A percentile compares a stretch with the other conserved stretches of the same genome.
These are phyloP conservation scores for Poecile atricapillus DNA, from an alignment of 2,113 vertebrate species.

Conservation along the genomic window DNA sequence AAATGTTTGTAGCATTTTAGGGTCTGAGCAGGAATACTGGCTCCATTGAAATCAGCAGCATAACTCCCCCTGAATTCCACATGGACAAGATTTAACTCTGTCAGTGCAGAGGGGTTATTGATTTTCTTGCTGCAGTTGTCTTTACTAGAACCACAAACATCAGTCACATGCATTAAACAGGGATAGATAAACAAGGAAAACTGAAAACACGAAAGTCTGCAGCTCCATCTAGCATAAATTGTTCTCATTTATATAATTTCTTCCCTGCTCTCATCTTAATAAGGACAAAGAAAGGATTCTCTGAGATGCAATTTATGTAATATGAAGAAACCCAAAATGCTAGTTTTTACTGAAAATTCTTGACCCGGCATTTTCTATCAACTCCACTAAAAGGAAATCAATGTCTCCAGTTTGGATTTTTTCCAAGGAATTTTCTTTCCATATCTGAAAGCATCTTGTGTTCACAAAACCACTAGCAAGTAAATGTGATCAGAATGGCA, in stretches of 20 bases:
- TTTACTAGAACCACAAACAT: neutral
- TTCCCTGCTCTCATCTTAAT: neutral
- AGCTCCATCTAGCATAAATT: neutral
- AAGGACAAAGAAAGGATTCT: neutral
- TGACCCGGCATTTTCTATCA: neutral
- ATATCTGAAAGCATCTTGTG: neutral
- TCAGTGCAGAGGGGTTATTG: neutral
- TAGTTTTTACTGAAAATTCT: constrained; percentile 19
- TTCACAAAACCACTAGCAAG: constrained; percentile 16
- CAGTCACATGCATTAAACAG: neutral
- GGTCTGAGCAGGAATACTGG: constrained; percentile 11
- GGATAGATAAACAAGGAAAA: neutral
- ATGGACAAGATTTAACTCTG: neutral
- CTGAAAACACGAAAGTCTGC: neutral
- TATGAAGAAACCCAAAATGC: neutral
- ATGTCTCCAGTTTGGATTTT: neutral
- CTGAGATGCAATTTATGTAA: neutral
- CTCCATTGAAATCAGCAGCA: constrained; percentile 26
- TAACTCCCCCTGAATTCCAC: constrained; percentile 52
- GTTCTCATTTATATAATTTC: neutral
- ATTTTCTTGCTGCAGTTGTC: neutral
- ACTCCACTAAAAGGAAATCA: neutral
- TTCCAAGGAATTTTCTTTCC: constrained; percentile 2
- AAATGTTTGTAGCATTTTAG: constrained; percentile 30
- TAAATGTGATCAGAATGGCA: neutral